Conservation (phyloP, 2,113 vertebrate species). For the Brevimyrus niger region DNA sequence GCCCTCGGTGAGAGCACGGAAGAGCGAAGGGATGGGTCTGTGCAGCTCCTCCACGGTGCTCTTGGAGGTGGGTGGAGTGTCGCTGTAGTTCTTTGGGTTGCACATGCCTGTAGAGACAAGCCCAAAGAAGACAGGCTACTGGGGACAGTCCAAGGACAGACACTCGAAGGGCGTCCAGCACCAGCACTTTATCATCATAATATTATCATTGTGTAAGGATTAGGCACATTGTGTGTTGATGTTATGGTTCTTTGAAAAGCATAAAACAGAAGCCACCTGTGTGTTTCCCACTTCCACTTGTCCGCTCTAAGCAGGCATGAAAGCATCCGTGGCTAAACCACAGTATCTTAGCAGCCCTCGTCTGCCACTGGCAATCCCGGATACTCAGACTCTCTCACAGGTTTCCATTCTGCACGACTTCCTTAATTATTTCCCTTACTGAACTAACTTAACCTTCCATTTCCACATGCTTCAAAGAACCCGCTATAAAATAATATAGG, state of each 20-base stretch:
- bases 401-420: not conserved
- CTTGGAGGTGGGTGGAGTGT: slow-evolving; percentile 93
- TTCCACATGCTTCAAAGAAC: not conserved
- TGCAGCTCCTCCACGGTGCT: slow-evolving; percentile 95
- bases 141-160: not conserved
- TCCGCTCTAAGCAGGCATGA: not conserved
- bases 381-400: not conserved
- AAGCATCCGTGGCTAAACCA: not conserved
- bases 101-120: slow-evolving; percentile 77
- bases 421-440: not conserved
- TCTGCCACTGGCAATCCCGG: not conserved
- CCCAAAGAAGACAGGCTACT: not conserved
- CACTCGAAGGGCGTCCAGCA: not conserved
- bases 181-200: not conserved
- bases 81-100: slow-evolving; percentile 93
- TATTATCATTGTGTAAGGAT: not conserved
- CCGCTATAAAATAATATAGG: not conserved
- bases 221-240: not conserved
- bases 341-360: not conserved
- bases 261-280: not conserved
- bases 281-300: not conserved
- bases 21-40: slow-evolving; percentile 92
- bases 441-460: not conserved
- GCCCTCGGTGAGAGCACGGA: slow-evolving; percentile 91
- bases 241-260: not conserved